Evolutionary conservation across 35 echinoderm and acorn worm species (phyloP).

Genomic region (Anneissia japonica): DNA sequence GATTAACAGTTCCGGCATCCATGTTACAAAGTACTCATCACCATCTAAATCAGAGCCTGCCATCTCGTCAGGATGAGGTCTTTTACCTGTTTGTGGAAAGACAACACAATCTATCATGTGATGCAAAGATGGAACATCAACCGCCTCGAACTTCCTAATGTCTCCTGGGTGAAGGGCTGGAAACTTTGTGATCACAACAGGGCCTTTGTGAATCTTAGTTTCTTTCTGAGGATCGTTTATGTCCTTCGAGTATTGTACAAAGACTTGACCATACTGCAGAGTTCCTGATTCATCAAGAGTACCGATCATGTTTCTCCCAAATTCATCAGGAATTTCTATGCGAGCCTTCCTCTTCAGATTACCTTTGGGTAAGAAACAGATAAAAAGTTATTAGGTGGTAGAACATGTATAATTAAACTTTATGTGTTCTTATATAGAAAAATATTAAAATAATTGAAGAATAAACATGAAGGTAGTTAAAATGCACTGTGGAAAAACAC

Average conservation of each 20-base stretch:
- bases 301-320: slow-evolving; percentile 19
- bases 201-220: not conserved
- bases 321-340: slow-evolving; percentile 7
- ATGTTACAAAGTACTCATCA: slow-evolving; percentile 29
- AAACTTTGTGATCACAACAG: slow-evolving; percentile 12
- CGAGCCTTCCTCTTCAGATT: not conserved
- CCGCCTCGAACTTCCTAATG: slow-evolving; percentile 17
- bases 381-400: too few species aligned
- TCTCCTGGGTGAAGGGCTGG: slow-evolving; percentile 8
- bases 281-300: slow-evolving; percentile 13
- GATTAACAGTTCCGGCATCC: not conserved
- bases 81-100: not conserved
- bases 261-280: slow-evolving; percentile 10
- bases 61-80: slow-evolving; percentile 28
- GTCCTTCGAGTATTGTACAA: slow-evolving; percentile 13
- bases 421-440: too few species aligned
- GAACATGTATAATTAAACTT: too few species aligned
- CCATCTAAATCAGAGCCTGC: slow-evolving; percentile 30
- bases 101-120: slow-evolving; percentile 22
- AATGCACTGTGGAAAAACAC: too few species aligned
- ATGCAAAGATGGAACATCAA: slow-evolving; percentile 10
- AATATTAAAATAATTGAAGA: too few species aligned
- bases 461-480: not conserved
- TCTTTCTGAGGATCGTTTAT: not conserved
- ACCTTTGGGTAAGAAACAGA: not conserved